phyloP scores from a whole-genome alignment of 2,113 vertebrate species.

The Parotia lawesii region DNA sequence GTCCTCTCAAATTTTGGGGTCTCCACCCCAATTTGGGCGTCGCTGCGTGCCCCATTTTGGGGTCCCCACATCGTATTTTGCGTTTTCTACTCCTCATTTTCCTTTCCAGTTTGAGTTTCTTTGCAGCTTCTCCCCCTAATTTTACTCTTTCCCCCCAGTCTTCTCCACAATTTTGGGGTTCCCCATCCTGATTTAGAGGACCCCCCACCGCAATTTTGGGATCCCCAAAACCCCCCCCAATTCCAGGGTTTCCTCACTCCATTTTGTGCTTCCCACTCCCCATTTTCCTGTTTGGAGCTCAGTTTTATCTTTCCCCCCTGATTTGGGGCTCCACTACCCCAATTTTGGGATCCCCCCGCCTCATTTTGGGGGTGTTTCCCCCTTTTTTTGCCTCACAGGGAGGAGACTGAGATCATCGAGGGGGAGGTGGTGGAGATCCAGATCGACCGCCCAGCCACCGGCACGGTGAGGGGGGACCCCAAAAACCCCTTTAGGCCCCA shows the following conservation, averaged over 20 bases:
- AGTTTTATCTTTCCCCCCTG: fast-evolving
- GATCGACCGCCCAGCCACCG: conserved; percentile 91
- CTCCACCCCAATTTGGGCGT: background rate
- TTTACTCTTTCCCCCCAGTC: fast-evolving
- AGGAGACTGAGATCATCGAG: conserved; percentile 94
- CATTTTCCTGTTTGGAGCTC: background rate
- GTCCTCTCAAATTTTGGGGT: background rate
- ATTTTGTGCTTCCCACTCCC: fast-evolving
- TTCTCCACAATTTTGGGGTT: fast-evolving
- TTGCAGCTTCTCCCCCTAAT: fast-evolving
- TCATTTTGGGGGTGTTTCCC: background rate
- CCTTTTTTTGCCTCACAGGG: conserved; percentile 56
- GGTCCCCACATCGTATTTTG: fast-evolving
- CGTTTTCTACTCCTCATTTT: fast-evolving
- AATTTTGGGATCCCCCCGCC: fast-evolving
- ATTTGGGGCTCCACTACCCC: too few relatives aligned
- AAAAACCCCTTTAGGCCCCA: background rate
- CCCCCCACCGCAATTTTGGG: fast-evolving
- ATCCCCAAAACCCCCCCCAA: fast-evolving
- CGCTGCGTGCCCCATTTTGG: fast-evolving
- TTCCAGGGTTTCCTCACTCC: fast-evolving
- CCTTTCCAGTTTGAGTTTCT: fast-evolving
- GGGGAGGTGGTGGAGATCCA: conserved; percentile 96
- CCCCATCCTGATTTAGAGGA: fast-evolving
- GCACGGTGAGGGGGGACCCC: conserved; percentile 77